Evolutionary conservation across 2,888 invertebrate genomes (phyloP), one percentile per base, ranked within the genome.

Genomic region (Frankliniella intonsa): DNA sequence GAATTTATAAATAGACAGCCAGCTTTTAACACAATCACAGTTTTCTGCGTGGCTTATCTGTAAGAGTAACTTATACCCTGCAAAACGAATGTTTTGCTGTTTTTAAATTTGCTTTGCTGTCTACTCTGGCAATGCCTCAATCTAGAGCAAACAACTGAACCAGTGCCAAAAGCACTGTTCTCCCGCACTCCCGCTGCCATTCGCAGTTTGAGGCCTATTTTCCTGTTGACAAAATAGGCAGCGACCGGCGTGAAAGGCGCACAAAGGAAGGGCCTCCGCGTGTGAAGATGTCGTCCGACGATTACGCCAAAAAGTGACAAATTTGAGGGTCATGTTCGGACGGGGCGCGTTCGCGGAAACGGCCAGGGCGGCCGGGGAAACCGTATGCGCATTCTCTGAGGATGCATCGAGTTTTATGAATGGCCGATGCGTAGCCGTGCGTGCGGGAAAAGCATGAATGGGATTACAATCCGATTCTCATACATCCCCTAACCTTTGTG

Each of bases 251-350:
- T 62, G 62, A 62, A 62, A 62, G n/a, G 62, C 62, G 62, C 62
- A 62, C 38, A 55, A 55, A 55, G 19, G 14, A 9, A 19, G 17
- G 19, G 5, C 55, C 55, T 12, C 14, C 55, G 55, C 19, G 55
- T 19, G 19, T 55, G 55, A 38, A 55, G 55, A 55, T 55, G 55
- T 55, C 55, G 17, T 7, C 19, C 55, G 17, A 11, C 69, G 69
- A 76, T 76, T 76, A 22, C 69, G 69, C 69, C 69, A 76, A 76
- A 55, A 76, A 76, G 69, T 76, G 69, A 76, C 69, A 76, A 76
- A 76, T 76, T 76, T 76, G 69, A 25, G 69, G 69, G 69, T 76
- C 69, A 76, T 76, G 69, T 76, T 76, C 69, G 25, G 69, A 22
- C 22, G 22, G n/a, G 22, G 12, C 22, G 69, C 25, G 22, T 76